These are phyloP conservation scores for Hippopotamus amphibius DNA, from an alignment of 2,113 vertebrate genomes.

Conservation along the genomic window DNA sequence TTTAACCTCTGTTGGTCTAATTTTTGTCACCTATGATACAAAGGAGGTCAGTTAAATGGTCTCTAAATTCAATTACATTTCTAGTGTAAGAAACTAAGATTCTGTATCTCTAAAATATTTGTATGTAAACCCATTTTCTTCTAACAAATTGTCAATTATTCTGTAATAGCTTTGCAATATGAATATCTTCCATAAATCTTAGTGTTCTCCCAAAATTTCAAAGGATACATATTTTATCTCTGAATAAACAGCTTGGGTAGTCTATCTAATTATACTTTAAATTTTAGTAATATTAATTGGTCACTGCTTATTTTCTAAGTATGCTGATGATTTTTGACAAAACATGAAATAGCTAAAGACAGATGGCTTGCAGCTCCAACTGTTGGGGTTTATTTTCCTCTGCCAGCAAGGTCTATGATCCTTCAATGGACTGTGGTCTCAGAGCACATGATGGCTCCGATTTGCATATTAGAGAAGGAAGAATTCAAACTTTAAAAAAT, in stretches of 20 bases:
- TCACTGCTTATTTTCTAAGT: conserved; percentile 65
- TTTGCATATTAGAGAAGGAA: conserved; percentile 67
- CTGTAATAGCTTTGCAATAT: conserved; percentile 36
- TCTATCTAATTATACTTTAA: conserved; percentile 58
- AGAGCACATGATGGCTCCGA: conserved; percentile 46
- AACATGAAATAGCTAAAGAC: conserved; percentile 73
- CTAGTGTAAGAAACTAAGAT: conserved; percentile 45
- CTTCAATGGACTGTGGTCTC: conserved; percentile 62
- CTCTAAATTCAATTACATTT: conserved; percentile 57
- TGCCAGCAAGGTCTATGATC: conserved; percentile 70
- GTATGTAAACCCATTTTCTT: conserved; percentile 50
- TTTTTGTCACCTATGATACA: conserved; percentile 53
- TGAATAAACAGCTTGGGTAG: conserved; percentile 30
- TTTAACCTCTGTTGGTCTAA: conserved; percentile 32
- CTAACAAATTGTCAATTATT: conserved; percentile 35
- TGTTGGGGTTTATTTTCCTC: conserved; percentile 70
- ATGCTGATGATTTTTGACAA: conserved; percentile 75
- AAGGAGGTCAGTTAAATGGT: not conserved
- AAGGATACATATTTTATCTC: conserved; percentile 54
- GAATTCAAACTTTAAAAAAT: conserved; percentile 49
- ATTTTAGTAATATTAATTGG: conserved; percentile 66
- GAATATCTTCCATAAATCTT: conserved; percentile 46
- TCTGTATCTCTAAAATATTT: conserved; percentile 31
- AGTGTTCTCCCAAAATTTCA: conserved; percentile 33
- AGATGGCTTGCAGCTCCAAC: conserved; percentile 80